Evolutionary conservation across 2,888 invertebrate species (phyloP), one percentile per base, ranked within the genome.

Genomic region (Ditylenchus weischeri): DNA sequence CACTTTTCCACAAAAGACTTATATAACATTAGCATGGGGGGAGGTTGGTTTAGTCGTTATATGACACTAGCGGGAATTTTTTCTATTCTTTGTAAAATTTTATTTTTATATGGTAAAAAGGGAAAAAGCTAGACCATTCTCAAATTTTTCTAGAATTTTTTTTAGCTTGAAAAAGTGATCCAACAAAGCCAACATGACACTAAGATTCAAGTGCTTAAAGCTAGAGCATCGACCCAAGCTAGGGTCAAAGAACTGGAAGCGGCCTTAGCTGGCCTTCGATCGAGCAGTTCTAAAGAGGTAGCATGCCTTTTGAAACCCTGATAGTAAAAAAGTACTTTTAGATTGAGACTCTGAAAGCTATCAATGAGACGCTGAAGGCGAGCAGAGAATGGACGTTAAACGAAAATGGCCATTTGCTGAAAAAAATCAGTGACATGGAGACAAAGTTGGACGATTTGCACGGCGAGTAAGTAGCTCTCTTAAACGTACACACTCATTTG

Each of bases 381-480:
- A 75, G 77, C 0, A 67, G 81, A 0, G 79, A 81, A 47, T 81
- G 79, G 78, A 76, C 77, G 60, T 64, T 81, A 35, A 70, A 72
- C 50, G 78, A 81, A 69, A 81, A 79, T 66, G 77, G 75, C 10
- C 68, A 68, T 21, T 68, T 81, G 18, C 60, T 76, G 10, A 76
- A 81, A n/a, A 75, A 79, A 62, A 59, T 79, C 1, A 70, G 68
- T 48, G 69, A 73, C 63, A 23, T 73, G 43, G 71, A 68, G 76
- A 62, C 60, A 21, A 75, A 68, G 61, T 57, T 70, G 21, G 54
- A 58, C 36, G 75, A 74, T 51, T 64, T 74, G 23, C 66, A 60
- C 57, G 75, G 68, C 51, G 74, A 73, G 43, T 43, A 43, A 43
- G 43, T 6, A 43, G 1, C 29, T 29, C 29, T 29, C n/a, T n/a